These are phyloP conservation scores for Cryptotermes secundus DNA, from an alignment of 1,140 invertebrate genomes.

Conservation along the genomic window DNA sequence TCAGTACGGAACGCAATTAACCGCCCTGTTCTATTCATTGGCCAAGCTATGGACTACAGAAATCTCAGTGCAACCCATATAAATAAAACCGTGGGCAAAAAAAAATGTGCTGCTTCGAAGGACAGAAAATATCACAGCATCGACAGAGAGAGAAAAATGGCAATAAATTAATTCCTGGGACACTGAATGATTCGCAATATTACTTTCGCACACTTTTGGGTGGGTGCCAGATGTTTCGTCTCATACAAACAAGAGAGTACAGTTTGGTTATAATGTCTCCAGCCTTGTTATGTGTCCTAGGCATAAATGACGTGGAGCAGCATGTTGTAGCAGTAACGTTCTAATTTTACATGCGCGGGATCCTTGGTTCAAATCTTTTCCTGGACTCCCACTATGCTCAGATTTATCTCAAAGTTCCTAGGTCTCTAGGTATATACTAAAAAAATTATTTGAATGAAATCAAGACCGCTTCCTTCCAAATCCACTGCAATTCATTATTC, in stretches of 20 bases:
- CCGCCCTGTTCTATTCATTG: not conserved
- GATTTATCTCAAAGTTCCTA: no score
- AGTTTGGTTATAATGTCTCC: no score
- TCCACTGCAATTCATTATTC: no score
- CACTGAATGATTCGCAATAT: not conserved
- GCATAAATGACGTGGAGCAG: no score
- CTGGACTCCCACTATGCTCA: no score
- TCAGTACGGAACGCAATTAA: not conserved
- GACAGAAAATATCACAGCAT: not conserved
- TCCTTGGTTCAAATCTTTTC: no score
- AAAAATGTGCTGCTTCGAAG: not conserved
- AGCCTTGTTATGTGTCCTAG: no score
- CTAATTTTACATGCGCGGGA: no score
- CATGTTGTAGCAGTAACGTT: no score
- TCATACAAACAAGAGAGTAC: not conserved
- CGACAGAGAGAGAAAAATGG: not conserved
- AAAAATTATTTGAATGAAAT: no score
- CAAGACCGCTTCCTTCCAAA: no score
- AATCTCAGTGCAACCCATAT: not conserved
- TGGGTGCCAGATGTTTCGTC: not conserved
- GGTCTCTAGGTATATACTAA: no score
- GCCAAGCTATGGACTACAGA: not conserved
- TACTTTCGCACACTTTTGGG: not conserved
- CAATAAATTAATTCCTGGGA: constrained; percentile 18
- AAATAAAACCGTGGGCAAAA: not conserved